Evolutionary conservation across 2,113 vertebrate genomes (phyloP).

Genomic region (Saccopteryx bilineata): DNA sequence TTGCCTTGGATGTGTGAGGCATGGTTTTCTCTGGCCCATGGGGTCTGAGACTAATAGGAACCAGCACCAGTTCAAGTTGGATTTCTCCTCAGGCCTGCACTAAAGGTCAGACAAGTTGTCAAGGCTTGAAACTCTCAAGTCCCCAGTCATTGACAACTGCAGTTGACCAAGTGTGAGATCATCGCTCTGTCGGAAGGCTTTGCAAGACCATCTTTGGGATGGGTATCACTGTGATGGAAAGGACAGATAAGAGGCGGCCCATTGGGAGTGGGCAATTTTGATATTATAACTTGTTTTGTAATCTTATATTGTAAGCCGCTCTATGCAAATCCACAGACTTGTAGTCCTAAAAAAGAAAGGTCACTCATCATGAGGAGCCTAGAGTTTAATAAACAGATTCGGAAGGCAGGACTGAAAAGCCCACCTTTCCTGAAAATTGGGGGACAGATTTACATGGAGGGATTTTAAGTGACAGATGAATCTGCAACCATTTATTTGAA

Average conservation of each 20-base stretch:
- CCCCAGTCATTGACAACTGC: neutral
- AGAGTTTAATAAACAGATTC: neutral
- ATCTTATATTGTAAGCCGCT: constrained; percentile 29
- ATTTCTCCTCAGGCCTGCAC: constrained; percentile 54
- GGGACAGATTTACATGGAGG: constrained; percentile 52
- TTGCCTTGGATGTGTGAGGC: neutral
- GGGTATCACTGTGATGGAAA: neutral
- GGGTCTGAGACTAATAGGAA: constrained; percentile 27
- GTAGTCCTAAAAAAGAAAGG: constrained; percentile 43
- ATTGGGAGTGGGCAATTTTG: neutral
- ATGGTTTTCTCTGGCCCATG: neutral
- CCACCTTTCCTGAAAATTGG: neutral
- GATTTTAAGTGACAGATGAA: constrained; percentile 48
- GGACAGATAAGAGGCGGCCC: neutral
- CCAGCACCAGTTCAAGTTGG: constrained; percentile 8
- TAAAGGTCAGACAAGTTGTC: constrained; percentile 31
- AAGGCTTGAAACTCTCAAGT: neutral
- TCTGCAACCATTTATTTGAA: constrained; percentile 69
- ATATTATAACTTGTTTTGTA: neutral
- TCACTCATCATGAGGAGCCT: neutral
- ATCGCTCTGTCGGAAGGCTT: neutral
- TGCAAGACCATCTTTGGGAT: neutral
- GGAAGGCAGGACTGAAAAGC: neutral
- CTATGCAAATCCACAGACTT: constrained; percentile 48
- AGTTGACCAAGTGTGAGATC: constrained; percentile 10